Conservation (phyloP, 1,140 invertebrate genomes). For the Cydia strobilella region DNA sequence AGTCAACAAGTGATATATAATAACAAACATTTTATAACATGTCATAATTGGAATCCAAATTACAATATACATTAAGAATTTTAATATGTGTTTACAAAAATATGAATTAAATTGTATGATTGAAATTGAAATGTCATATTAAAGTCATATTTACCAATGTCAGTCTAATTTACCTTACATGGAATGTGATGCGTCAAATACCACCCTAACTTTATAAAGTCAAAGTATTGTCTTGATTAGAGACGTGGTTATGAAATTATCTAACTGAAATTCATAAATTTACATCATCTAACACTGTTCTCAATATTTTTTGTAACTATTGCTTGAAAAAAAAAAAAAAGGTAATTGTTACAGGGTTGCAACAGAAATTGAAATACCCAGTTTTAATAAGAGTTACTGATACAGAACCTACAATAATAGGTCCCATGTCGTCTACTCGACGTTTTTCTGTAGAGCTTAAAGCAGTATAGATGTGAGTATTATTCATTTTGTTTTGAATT, state of each 20-base stretch:
- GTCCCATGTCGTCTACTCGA: too few species aligned
- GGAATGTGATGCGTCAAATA: conserved; percentile 21
- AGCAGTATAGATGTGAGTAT: too few species aligned
- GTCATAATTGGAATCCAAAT: not conserved
- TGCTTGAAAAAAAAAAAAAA: not conserved
- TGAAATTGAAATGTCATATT: conserved; percentile 16
- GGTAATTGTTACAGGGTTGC: not conserved
- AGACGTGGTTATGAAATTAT: not conserved
- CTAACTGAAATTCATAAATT: not conserved
- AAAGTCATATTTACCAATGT: conserved; percentile 31
- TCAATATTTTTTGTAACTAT: not conserved
- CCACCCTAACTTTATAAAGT: not conserved
- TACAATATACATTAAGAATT: conserved; percentile 14
- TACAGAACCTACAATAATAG: too few species aligned
- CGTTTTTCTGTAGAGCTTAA: too few species aligned
- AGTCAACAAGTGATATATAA: conserved; percentile 19
- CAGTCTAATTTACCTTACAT: conserved; percentile 29
- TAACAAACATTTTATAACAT: conserved; percentile 17
- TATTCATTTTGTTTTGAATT: not conserved
- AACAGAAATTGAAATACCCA: not conserved
- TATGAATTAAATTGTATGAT: conserved; percentile 10
- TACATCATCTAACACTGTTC: not conserved
- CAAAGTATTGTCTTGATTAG: not conserved
- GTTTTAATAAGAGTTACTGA: too few species aligned
- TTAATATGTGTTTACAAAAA: not conserved